Base-by-base conservation (phyloP, 2,113 vertebrate genomes). In the Oreocharis arfaki region DNA sequence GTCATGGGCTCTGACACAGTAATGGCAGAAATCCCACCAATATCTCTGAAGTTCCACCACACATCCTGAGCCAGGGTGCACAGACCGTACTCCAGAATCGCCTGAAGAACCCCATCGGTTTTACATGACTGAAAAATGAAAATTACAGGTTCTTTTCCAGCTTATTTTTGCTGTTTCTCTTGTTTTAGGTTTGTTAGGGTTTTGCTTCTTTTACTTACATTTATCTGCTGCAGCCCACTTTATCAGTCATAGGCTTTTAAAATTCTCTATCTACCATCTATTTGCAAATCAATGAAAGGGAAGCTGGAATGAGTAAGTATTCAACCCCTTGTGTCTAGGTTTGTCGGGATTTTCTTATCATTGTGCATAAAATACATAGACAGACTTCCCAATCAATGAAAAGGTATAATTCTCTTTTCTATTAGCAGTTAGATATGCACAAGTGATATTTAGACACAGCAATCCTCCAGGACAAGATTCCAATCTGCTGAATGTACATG, bases 81-180 rank as follows among this genome's bases (percentile, higher is more conserved):
- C 33, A 49, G 17, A 82, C 3, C 10, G 16, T 6, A 35, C 55
- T 39, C 28, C 3, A 4, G 37, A 16, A 50, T 3, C 0, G 0
- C 33, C 37, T 69, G 21, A 77, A 71, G 33, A 93, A 56, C 5
- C 21, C 35, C 30, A 53, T 50, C 20, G 4, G 7, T 33, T 73
- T 22, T 14, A 9, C 16, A 80, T 18, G 47, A 56, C 0, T 19
- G 19, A 33, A 76, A 63, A 46, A 10, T 59, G 27, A 80, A 47
- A 84, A 87, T 11, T 56, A 10, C 49, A 77, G 5, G 1, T 33
- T 76, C 7, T 55, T 86, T 53, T 35, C 32, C 47, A 71, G 2
- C 19, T 35, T 26, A 3, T 21, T 88, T 57, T 70, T 44, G 23
- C 41, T 27, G 8, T 41, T 53, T 55, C 10, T 55, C 20, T 56